Conservation (phyloP, 2,797 vertebrate genomes). For the Rhodeus uyekii region DNA sequence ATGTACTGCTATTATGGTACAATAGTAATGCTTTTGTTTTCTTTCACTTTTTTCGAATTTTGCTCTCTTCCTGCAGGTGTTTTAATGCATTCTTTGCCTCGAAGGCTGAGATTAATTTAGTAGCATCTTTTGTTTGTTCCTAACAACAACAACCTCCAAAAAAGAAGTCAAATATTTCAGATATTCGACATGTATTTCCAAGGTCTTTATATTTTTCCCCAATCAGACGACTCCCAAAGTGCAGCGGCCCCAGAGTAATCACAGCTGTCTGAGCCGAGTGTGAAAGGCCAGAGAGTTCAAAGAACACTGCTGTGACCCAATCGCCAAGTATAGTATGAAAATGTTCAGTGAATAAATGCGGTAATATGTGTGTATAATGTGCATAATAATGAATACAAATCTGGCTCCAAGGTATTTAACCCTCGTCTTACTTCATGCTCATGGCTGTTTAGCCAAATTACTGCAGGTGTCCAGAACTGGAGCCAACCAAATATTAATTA, state of each 20-base stretch:
- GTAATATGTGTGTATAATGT: constrained; percentile 17
- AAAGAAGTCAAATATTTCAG: background rate
- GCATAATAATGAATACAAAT: constrained; percentile 18
- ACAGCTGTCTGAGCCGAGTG: constrained; percentile 6
- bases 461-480: constrained; percentile 22
- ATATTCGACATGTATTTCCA: constrained; percentile 9
- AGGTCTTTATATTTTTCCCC: constrained; percentile 1
- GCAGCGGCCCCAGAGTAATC: constrained; percentile 16
- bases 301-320: background rate
- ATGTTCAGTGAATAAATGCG: background rate
- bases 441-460: constrained; percentile 17
- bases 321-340: background rate
- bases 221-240: constrained; percentile 13
- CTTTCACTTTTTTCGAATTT: background rate
- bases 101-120: constrained; percentile 14
- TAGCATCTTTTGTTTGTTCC: constrained; percentile 16
- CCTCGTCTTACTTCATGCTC: background rate
- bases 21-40: background rate
- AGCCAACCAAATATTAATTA: constrained; percentile 25
- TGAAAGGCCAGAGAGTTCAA: constrained; percentile 11
- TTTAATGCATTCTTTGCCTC: background rate
- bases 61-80: constrained; percentile 4
- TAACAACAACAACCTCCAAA: background rate
- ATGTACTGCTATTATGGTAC: background rate
- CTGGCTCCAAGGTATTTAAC: background rate